Evolutionary conservation across 2,888 invertebrate genomes (phyloP).

Genomic region (Syritta pipiens): DNA sequence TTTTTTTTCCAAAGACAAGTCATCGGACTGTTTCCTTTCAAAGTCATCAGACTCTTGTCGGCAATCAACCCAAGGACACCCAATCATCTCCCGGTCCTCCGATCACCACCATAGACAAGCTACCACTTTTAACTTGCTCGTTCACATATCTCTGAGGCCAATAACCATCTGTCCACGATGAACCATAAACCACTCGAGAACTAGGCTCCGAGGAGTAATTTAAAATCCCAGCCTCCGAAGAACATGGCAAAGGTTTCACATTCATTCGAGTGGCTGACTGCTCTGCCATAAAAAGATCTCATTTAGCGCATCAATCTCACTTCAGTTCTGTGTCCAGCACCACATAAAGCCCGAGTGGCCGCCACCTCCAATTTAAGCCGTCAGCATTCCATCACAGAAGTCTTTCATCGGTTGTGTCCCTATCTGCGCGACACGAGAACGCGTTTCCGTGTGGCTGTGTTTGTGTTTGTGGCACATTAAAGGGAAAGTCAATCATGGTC

Average conservation of each 20-base stretch:
- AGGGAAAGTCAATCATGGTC: constrained; percentile 61
- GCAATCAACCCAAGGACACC: too few species aligned
- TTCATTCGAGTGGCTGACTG: constrained; percentile 5
- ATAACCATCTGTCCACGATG: neutral
- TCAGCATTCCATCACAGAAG: constrained; percentile 14
- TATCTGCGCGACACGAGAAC: neutral
- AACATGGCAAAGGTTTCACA: neutral
- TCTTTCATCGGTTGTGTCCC: neutral
- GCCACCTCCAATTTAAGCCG: constrained; percentile 18
- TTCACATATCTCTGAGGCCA: too few species aligned
- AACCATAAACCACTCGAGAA: constrained; percentile 21
- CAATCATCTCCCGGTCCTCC: too few species aligned
- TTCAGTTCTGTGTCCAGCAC: too few species aligned
- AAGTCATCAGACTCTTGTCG: too few species aligned
- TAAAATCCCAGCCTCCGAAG: constrained; percentile 10
- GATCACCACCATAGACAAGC: too few species aligned
- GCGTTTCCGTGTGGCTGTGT: neutral
- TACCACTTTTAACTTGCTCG: too few species aligned
- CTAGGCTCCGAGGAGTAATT: constrained; percentile 24
- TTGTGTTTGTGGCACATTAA: constrained; percentile 44
- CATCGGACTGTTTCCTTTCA: too few species aligned
- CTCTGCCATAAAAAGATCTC: constrained; percentile 34
- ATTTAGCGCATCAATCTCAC: constrained; percentile 57
- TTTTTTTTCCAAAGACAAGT: too few species aligned
- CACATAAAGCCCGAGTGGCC: neutral